Conservation (phyloP, 2,888 invertebrate species). For the Strigamia transsilvanica region DNA sequence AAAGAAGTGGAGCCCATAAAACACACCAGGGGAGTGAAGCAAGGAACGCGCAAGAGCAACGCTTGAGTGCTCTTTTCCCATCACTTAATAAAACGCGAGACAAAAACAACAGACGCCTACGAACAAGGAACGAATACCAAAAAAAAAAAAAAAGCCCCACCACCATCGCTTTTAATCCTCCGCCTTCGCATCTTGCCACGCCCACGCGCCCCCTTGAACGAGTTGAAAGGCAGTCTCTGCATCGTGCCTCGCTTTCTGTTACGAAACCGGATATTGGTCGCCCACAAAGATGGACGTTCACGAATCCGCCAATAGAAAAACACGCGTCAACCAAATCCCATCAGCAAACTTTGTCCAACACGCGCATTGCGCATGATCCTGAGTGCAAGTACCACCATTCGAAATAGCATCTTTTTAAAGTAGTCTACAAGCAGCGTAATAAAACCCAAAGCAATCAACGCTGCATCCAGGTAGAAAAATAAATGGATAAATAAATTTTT, state of each 20-base stretch:
- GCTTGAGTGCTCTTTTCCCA: slow-evolving; percentile 49
- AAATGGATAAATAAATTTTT: neutral
- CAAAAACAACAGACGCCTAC: slow-evolving; percentile 49
- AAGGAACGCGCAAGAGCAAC: slow-evolving; percentile 45
- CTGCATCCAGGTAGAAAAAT: neutral
- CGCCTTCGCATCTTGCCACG: slow-evolving; percentile 49
- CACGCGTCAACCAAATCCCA: slow-evolving; percentile 47
- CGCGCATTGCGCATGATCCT: slow-evolving; percentile 29
- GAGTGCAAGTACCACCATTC: slow-evolving; percentile 19
- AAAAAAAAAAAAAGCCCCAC: neutral
- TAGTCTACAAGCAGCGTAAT: neutral
- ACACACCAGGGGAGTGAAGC: slow-evolving; percentile 43
- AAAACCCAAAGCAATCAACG: slow-evolving; percentile 12
- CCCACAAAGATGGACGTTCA: slow-evolving; percentile 47
- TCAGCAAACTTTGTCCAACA: slow-evolving; percentile 45
- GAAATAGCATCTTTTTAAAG: slow-evolving; percentile 21
- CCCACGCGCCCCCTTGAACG: slow-evolving; percentile 33
- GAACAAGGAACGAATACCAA: slow-evolving; percentile 28
- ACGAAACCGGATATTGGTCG: slow-evolving; percentile 49
- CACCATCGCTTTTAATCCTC: slow-evolving; percentile 45
- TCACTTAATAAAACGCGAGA: slow-evolving; percentile 49
- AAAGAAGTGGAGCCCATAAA: slow-evolving; percentile 49
- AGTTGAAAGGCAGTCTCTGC: slow-evolving; percentile 39
- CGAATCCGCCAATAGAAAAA: slow-evolving; percentile 48
- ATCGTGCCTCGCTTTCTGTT: slow-evolving; percentile 39